Evolutionary conservation across 1,140 invertebrate species (phyloP), one percentile per base, ranked within the genome.

Genomic region (Piezodorus guildinii): DNA sequence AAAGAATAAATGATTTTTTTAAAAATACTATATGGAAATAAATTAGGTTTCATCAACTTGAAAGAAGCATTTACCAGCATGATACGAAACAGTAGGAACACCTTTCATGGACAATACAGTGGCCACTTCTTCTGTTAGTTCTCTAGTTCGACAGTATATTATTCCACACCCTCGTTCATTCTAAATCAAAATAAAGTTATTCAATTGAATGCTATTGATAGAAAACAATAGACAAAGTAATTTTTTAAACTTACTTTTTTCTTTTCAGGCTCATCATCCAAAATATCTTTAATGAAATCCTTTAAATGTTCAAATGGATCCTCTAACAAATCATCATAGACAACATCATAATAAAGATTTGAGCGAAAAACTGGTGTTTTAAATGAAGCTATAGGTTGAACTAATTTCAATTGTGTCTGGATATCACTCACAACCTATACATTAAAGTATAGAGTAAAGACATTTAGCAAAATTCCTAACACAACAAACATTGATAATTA

Each of bases 271-370:
- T 51, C 56, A 27, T 69, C 66, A 27, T 71, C 69, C 30, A 83
- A 69, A 74, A 79, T 75, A 72, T 81, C 76, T 30, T 73, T 72
- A 43, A 86, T 80, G 79, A 90, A 92, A 12, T 81, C 74, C 63
- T 81, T 80, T 62, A 95, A 77, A 75, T 95, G 85, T 44, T 82
- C 79, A 71, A 84, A 86, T 65, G 88, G 83, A 76, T 93, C 83
- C 65, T 84, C 79, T 45, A 94, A 74, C 17, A 83, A 78, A 71
- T 94, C 91, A 73, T 89, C 88, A 76, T 87, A 92, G n/a, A 75
- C 70, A 21, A 88, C 79, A 71, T 88, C 85, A 72, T 87, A 88
- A 72, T 76, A 85, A 5, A 88, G 71, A 75, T 88, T 88, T 34
- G 76, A 68, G 49, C 85, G 75, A 72, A 85, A 88, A 68, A 79